Conservation (phyloP, 2,113 vertebrate genomes). For the Lycaon pictus region DNA sequence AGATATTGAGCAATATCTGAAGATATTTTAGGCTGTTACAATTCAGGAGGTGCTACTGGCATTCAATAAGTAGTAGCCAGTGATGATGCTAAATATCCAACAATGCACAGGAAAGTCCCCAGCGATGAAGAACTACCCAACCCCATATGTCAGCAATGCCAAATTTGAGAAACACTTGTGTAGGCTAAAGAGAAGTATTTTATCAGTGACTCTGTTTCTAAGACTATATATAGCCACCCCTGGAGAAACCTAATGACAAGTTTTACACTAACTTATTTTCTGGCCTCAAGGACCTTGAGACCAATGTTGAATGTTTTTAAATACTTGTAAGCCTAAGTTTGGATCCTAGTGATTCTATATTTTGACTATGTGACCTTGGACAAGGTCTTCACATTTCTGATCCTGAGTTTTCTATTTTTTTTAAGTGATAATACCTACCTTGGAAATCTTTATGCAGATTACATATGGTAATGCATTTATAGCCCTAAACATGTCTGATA, state of each 20-base stretch:
- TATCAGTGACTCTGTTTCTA: background rate
- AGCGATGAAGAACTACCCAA: background rate
- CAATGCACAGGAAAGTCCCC: background rate
- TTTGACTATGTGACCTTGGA: background rate
- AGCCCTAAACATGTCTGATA: background rate
- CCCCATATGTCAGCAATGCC: background rate
- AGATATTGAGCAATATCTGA: background rate
- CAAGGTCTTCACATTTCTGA: background rate
- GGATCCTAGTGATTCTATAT: background rate
- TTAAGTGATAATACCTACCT: background rate
- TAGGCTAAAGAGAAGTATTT: background rate
- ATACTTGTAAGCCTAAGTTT: background rate
- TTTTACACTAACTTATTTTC: background rate
- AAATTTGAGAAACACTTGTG: background rate
- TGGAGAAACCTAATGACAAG: background rate
- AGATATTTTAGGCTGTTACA: background rate
- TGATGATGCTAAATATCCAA: background rate
- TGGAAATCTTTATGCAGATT: background rate
- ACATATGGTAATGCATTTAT: background rate
- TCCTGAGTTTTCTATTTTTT: background rate
- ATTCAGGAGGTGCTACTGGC: background rate
- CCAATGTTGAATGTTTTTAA: background rate
- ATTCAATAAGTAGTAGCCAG: background rate
- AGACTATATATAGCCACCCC: background rate
- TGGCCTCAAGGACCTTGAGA: background rate